Evolutionary conservation across 35 echinoderm and acorn worm genomes (phyloP).

Genomic region (Stichopus chloronotus): DNA sequence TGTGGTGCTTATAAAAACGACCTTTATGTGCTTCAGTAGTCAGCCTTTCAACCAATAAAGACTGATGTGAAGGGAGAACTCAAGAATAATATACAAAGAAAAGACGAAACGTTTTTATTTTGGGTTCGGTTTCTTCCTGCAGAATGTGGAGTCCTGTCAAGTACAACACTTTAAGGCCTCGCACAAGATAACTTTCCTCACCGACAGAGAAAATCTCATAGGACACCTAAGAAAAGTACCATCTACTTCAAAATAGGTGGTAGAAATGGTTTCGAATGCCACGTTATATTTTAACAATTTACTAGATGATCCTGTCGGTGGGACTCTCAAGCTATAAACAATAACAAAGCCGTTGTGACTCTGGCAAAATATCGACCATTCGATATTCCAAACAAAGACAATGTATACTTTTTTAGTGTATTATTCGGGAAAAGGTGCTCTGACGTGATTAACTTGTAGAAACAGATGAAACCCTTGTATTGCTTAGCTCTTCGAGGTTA

Average conservation of each 20-base stretch:
- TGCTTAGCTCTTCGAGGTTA: background rate
- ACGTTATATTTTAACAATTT: slow-evolving; percentile 29
- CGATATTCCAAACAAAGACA: background rate
- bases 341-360: background rate
- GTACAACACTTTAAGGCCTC: slow-evolving; percentile 25
- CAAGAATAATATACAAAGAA: no score
- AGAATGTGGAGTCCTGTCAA: slow-evolving; percentile 39
- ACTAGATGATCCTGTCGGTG: slow-evolving; percentile 15
- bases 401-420: slow-evolving; percentile 53
- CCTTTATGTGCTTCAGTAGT: no score
- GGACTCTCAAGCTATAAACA: background rate
- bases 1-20: no score
- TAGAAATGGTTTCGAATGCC: slow-evolving; percentile 44
- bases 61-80: no score
- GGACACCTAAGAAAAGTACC: background rate
- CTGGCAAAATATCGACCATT: background rate
- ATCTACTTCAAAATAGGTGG: slow-evolving; percentile 42
- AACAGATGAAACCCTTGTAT: background rate
- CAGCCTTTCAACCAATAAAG: no score
- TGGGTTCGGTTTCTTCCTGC: slow-evolving; percentile 23
- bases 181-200: background rate
- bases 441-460: background rate
- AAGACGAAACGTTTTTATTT: no score
- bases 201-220: slow-evolving; percentile 8
- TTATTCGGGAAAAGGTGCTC: slow-evolving; percentile 1